phyloP scores from a whole-genome alignment of 2,113 vertebrate species.

The Meriones unguiculatus region DNA sequence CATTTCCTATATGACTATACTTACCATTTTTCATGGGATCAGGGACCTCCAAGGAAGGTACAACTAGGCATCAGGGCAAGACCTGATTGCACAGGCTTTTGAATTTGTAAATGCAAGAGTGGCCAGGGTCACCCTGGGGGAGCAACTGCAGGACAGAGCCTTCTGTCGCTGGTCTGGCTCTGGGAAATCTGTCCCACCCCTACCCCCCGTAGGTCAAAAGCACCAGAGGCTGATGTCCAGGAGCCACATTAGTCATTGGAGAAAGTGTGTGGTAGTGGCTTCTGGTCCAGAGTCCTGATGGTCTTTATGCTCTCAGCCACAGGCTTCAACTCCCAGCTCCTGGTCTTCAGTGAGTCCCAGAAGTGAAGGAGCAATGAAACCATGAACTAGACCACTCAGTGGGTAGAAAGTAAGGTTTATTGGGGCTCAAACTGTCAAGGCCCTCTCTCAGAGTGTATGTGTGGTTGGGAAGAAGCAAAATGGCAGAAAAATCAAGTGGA shows the following conservation, averaged over 20 bases:
- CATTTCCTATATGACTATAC: background rate
- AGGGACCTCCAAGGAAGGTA: too few species aligned
- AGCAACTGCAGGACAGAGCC: background rate
- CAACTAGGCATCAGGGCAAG: background rate
- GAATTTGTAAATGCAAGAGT: too few species aligned
- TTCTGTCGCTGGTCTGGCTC: background rate
- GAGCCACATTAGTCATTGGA: background rate
- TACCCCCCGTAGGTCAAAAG: fast-evolving
- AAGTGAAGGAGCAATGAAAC: background rate
- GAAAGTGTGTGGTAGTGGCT: background rate
- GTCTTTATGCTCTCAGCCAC: background rate
- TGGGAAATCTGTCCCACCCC: fast-evolving
- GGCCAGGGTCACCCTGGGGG: background rate
- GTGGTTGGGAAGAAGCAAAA: background rate
- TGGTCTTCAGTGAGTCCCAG: background rate
- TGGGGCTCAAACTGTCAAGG: background rate
- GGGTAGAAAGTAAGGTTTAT: background rate
- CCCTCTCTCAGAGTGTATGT: background rate
- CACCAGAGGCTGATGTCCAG: background rate
- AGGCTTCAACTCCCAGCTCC: background rate
- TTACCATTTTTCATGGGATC: background rate
- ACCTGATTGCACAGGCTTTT: background rate
- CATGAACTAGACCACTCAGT: background rate
- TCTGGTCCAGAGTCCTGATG: too few species aligned
- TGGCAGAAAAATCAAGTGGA: background rate